Percentiles rank a stretch among this genome's conserved stretches.
Evolutionary conservation across 1,140 invertebrate species (phyloP).

Genomic region (Bombus polaris): DNA sequence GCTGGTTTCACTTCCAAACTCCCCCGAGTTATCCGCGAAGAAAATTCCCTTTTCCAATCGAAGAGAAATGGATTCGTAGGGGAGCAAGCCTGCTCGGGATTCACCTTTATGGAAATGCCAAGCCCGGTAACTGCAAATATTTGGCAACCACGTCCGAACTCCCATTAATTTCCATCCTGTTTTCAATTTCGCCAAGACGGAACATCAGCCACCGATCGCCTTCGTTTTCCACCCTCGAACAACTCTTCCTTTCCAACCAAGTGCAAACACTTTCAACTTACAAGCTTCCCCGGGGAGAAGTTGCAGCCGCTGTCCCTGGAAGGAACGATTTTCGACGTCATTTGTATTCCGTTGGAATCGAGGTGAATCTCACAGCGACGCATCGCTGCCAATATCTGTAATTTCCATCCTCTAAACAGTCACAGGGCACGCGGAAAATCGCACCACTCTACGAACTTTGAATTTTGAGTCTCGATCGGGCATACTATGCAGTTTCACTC

Average conservation of each 20-base stretch:
- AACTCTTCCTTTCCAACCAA: not conserved
- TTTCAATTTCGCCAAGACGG: slow-evolving; percentile 68
- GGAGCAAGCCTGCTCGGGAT: slow-evolving; percentile 8
- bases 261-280: slow-evolving; percentile 16
- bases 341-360: slow-evolving; percentile 20
- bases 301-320: not conserved
- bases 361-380: not conserved
- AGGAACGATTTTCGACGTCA: not conserved
- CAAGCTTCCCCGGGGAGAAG: not conserved
- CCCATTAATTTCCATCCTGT: slow-evolving; percentile 70
- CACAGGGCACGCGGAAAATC: not conserved
- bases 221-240: not conserved
- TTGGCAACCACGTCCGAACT: slow-evolving; percentile 55
- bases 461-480: not conserved
- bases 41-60: slow-evolving; percentile 42
- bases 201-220: slow-evolving; percentile 16
- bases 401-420: not conserved
- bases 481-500: not conserved
- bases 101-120: slow-evolving; percentile 58
- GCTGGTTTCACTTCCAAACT: not conserved
- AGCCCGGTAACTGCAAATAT: slow-evolving; percentile 61
- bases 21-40: slow-evolving; percentile 21
- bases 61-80: slow-evolving; percentile 1
- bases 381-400: slow-evolving; percentile 16
- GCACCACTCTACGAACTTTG: not conserved